Evolutionary conservation across 2,888 invertebrate genomes (phyloP).

Genomic region (Tenthredo notha): DNA sequence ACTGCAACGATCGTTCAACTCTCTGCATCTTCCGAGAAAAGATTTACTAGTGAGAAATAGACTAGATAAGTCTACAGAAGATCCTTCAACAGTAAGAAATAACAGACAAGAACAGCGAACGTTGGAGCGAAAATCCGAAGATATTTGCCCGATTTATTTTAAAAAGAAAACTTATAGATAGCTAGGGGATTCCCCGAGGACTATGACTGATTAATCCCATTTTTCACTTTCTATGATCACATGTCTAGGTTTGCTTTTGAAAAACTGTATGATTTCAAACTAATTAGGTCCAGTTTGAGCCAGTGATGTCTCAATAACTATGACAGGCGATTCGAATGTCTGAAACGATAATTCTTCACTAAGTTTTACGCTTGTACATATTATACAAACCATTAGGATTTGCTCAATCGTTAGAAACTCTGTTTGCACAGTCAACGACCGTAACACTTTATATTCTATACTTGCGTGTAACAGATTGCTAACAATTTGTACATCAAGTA

Average conservation of each 20-base stretch:
- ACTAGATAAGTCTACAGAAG: slow-evolving; percentile 20
- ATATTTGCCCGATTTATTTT: not conserved
- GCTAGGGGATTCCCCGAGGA: slow-evolving; percentile 1
- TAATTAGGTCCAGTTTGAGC: not conserved
- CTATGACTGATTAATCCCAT: not conserved
- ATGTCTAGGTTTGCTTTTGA: not conserved
- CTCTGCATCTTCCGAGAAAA: slow-evolving; percentile 46
- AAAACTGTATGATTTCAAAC: not conserved
- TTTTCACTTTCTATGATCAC: not conserved
- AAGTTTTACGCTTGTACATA: not conserved
- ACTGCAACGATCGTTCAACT: slow-evolving; percentile 57
- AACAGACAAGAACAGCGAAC: not conserved
- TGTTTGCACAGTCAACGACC: slow-evolving; percentile 17
- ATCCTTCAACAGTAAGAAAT: not conserved
- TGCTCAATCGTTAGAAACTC: not conserved
- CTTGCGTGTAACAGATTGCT: not conserved
- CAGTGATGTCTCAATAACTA: not conserved
- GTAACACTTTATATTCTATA: slow-evolving; percentile 17
- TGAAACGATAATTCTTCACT: not conserved
- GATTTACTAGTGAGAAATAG: slow-evolving; percentile 52
- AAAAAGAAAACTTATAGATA: not conserved
- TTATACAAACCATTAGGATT: slow-evolving; percentile 26
- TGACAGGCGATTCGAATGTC: not conserved
- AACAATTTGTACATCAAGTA: not conserved
- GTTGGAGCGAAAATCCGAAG: not conserved